phyloP scores from a whole-genome alignment of 2,888 invertebrate species.

The Germaria angustata region DNA sequence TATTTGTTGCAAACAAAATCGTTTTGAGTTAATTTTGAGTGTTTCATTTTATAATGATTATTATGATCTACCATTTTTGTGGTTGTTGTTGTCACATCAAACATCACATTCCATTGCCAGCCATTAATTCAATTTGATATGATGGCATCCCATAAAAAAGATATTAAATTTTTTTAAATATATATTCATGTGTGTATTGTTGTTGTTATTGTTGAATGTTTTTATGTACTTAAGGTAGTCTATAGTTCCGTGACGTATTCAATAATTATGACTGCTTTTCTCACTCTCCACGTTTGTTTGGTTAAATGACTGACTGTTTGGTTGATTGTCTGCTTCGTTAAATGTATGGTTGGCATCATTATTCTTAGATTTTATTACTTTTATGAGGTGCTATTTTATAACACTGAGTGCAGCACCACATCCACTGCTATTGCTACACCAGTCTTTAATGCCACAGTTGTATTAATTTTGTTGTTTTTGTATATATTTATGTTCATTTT shows the following conservation, averaged over 20 bases:
- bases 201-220: background rate
- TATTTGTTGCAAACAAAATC: background rate
- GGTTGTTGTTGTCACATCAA: background rate
- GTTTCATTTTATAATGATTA: conserved; percentile 76
- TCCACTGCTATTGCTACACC: conserved; percentile 66
- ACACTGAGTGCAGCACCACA: conserved; percentile 69
- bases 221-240: background rate
- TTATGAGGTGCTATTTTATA: conserved; percentile 75
- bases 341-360: conserved; percentile 57
- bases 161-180: conserved; percentile 71
- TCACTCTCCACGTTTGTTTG: background rate
- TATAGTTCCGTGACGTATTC: conserved; percentile 74
- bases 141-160: conserved; percentile 77
- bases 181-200: conserved; percentile 36
- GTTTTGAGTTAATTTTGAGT: conserved; percentile 12
- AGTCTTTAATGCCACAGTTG: too few species aligned
- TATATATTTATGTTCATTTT: background rate
- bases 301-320: conserved; percentile 30
- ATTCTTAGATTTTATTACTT: conserved; percentile 72
- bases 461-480: too few species aligned
- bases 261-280: conserved; percentile 72
- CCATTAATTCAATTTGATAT: conserved; percentile 70
- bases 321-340: conserved; percentile 31
- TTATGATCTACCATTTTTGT: conserved; percentile 75
- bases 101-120: conserved; percentile 13